Base-by-base conservation (phyloP, 2,888 invertebrate genomes). In the Muscina levida region DNA sequence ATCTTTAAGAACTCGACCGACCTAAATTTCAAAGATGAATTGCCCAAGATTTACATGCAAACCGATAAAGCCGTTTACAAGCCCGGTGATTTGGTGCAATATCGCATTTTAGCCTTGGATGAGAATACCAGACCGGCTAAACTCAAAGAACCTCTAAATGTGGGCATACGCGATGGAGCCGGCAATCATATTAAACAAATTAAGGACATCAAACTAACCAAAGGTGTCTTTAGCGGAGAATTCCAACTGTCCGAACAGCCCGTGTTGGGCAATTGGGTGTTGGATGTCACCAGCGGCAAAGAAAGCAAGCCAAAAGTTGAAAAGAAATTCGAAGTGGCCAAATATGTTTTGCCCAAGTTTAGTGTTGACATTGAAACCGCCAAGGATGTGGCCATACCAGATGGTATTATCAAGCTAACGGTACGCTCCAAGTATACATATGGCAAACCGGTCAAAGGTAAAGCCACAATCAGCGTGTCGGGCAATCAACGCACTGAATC, bases 1-100 rank as follows among this genome's bases (percentile, higher is more conserved):
- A 92, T 92, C 82, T 96, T 97, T 89, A 92, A 92, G 66, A 94
- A 95, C 82, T 93, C 94, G 13, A 94, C 94, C 1, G 92, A 93
- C 6, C 89, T 97, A 56, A 91, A 93, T 65, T 97, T 94, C 90
- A 93, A 94, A 46, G 93, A 94, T 82, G 95, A 97, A 87, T 66
- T 76, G 31, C 74, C 79, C 0, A 95, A 96, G n/a, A 93, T 97
- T 10, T 95, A 97, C 87, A 93, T 97, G 82, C 97, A 97, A 90
- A 97, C 97, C 0, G 97, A 98, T 90, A 95, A 96, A 90, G 94
- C 96, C 10, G 94, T 97, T 82, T 98, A 97, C 90, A 95, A 97
- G 87, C 97, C 97, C 0, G 94, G 95, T 17, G 94, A 95, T 87
- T 93, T 93, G 85, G 94, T 98, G 51, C 92, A 94, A 89, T 97